Conservation (phyloP, 2,797 vertebrate species). For the Hydrophis major region DNA sequence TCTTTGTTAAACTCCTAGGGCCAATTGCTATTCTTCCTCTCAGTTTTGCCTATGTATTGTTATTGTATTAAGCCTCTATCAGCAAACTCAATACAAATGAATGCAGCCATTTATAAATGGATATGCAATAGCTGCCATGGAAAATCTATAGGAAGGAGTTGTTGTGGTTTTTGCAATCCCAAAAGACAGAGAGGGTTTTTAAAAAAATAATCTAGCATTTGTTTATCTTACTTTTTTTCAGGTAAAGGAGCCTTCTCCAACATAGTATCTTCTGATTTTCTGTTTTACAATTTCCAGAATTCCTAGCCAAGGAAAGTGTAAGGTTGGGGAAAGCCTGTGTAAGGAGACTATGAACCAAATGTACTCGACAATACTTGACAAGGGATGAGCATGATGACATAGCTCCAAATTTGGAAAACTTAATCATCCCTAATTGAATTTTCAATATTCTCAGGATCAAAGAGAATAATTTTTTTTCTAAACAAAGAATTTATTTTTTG, state of each 20-base stretch:
- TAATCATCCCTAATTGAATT: background rate
- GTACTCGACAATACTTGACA: background rate
- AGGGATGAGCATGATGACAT: background rate
- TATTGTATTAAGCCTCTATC: constrained; percentile 12
- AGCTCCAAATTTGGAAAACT: background rate
- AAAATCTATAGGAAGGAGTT: background rate
- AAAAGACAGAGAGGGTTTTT: background rate
- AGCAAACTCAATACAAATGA: background rate
- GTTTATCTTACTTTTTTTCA: background rate
- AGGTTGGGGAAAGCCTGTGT: background rate
- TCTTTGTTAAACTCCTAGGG: constrained; percentile 49
- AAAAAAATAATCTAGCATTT: background rate
- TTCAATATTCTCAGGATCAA: background rate
- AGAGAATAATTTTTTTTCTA: background rate
- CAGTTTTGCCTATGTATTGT: constrained; percentile 1
- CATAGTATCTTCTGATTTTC: background rate
- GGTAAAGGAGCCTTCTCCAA: background rate
- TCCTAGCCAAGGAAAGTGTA: background rate
- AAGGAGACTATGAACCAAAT: background rate
- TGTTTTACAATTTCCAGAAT: background rate
- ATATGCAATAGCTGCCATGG: background rate
- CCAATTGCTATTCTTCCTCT: constrained; percentile 27
- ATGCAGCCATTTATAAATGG: background rate
- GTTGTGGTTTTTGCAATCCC: background rate
- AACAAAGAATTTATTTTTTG: background rate